phyloP scores from a whole-genome alignment of 2,888 invertebrate species.

The Vanessa cardui region DNA sequence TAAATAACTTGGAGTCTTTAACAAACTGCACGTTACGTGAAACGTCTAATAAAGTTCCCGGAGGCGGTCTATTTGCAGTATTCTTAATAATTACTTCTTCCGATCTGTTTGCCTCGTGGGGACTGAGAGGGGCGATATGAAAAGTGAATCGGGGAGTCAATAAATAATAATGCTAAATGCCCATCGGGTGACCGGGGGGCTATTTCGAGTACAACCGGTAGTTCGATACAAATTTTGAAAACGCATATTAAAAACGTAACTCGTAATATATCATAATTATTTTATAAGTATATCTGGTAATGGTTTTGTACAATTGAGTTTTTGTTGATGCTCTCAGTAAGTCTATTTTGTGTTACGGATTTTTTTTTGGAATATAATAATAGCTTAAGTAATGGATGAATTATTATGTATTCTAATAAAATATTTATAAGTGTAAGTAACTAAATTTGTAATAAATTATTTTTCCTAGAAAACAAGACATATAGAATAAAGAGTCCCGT shows the following conservation, averaged over 20 bases:
- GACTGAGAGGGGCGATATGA: constrained; percentile 63
- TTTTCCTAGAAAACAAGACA: too few relatives aligned
- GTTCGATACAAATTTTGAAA: constrained; percentile 27
- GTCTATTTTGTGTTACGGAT: too few relatives aligned
- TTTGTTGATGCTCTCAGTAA: too few relatives aligned
- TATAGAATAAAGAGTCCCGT: too few relatives aligned
- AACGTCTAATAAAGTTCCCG: constrained; percentile 61
- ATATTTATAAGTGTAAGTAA: too few relatives aligned
- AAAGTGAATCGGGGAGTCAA: constrained; percentile 74
- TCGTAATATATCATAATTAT: neutral
- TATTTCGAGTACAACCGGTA: constrained; percentile 15
- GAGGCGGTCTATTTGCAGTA: constrained; percentile 74
- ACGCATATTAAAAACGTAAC: neutral
- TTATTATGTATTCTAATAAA: too few relatives aligned
- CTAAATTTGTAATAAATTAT: too few relatives aligned
- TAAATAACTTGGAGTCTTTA: constrained; percentile 15
- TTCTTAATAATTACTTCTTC: constrained; percentile 82
- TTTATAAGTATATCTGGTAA: too few relatives aligned
- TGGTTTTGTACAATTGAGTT: too few relatives aligned
- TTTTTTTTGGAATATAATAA: too few relatives aligned
- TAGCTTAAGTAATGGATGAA: too few relatives aligned
- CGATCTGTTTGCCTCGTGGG: constrained; percentile 71
- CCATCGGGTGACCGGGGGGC: constrained; percentile 67
- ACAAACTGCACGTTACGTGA: constrained; percentile 45
- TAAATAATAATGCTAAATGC: constrained; percentile 81